phyloP scores from a whole-genome alignment of 2,113 vertebrate genomes.

The Corvus cornix region DNA sequence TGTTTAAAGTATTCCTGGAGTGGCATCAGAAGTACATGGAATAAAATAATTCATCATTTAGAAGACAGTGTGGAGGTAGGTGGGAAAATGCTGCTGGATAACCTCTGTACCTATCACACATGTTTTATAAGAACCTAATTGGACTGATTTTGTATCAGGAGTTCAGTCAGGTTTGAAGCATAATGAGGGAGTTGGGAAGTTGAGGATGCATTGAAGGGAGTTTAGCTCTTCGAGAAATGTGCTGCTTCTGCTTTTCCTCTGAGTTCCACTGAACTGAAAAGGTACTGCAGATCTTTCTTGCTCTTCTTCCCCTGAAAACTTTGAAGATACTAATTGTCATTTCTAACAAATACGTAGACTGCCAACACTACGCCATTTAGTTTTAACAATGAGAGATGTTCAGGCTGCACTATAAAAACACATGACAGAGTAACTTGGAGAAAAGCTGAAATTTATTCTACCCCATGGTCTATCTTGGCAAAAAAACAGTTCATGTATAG shows the following conservation, averaged over 20 bases:
- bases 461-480: accelerated
- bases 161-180: background rate
- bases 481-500: background rate
- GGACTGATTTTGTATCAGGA: background rate
- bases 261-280: background rate
- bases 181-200: background rate
- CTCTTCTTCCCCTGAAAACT: background rate
- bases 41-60: background rate
- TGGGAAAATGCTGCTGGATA: background rate
- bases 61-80: background rate
- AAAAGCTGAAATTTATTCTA: background rate
- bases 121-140: background rate
- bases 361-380: background rate
- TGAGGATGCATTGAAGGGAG: background rate
- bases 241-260: background rate
- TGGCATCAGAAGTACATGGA: background rate
- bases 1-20: background rate
- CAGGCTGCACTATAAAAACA: background rate
- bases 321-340: background rate
- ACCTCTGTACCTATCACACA: background rate
- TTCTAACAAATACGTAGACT: background rate
- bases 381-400: background rate
- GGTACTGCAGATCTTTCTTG: background rate
- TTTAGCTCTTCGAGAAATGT: background rate
- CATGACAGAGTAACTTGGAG: background rate